Evolutionary conservation across 1,140 invertebrate species (phyloP), one percentile per base, ranked within the genome.

Genomic region (Cotesia vestalis): DNA sequence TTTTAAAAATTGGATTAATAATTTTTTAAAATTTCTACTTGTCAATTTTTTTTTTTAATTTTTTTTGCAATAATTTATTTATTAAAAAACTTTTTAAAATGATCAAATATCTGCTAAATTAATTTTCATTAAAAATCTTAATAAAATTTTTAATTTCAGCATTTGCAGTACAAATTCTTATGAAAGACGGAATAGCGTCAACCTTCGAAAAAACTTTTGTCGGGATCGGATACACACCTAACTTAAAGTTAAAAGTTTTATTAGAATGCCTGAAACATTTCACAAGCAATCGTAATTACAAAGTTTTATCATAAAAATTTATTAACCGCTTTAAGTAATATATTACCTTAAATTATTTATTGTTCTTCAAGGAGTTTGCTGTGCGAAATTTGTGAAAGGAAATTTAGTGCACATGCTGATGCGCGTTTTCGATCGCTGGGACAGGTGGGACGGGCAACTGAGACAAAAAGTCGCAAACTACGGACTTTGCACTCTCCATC

Each of bases 221-320:
- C 1, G 88, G 86, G 59, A 83, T 91, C 40, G 90, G 91, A 53
- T 90, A 89, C 77, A 89, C 89, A 36, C 90, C 91, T 35, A 90
- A 89, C 35, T 85, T 90, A 55, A 89, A 90, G 79, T 83, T 92
- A 9, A 88, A 88, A 73, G 85, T 90, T 6, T 87, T 90, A 69
- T 82, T 92, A 51, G 91, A 92, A 76, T 89, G 90, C 66, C 88
- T 91, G 53, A 90, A 90, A 79, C 88, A 91, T 80, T 90, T 92
- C 66, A 91, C 90, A 70, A 89, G 88, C 82, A 90, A 88, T 81
- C 91, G 91, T 90, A 85, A 82, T 88, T 85, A 76, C 3, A 55
- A 51, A 51, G 1, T 9, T 27, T 8, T 14, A 35, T 34, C 11
- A 66, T 51, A 61, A 60, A 59, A 27, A 66, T 55, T 27, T 27